These are phyloP conservation scores for Excalfactoria chinensis DNA, from an alignment of 2,113 vertebrate species.

Conservation along the genomic window DNA sequence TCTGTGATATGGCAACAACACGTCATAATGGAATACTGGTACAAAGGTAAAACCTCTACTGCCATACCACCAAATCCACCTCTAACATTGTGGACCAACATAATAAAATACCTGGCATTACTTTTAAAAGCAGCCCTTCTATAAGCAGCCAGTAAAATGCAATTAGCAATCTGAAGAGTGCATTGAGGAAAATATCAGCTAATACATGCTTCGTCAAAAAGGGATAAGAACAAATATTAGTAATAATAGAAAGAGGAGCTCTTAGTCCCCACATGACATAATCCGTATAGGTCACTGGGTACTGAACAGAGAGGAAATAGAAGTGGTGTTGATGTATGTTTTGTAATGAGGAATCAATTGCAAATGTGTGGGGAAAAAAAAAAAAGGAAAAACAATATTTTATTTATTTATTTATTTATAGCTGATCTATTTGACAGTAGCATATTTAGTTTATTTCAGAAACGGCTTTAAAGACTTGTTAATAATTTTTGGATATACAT, in stretches of 20 bases:
- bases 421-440: neutral
- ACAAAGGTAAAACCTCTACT: too few species aligned
- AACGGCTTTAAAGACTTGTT: neutral
- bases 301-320: neutral
- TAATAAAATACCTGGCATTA: too few species aligned
- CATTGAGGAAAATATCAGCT: neutral
- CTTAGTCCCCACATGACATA: neutral
- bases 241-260: neutral
- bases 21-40: too few species aligned
- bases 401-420: neutral
- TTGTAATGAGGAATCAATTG: neutral
- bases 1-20: too few species aligned
- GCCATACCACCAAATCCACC: too few species aligned
- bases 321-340: neutral
- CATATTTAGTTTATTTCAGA: neutral
- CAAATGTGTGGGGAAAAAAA: neutral
- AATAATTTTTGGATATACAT: neutral
- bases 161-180: neutral
- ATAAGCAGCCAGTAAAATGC: neutral
- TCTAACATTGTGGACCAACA: too few species aligned
- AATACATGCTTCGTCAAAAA: neutral
- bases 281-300: neutral
- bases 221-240: neutral
- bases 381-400: neutral
- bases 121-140: too few species aligned